phyloP scores from a whole-genome alignment of 2,888 invertebrate genomes.

The Hypolimnas misippus region DNA sequence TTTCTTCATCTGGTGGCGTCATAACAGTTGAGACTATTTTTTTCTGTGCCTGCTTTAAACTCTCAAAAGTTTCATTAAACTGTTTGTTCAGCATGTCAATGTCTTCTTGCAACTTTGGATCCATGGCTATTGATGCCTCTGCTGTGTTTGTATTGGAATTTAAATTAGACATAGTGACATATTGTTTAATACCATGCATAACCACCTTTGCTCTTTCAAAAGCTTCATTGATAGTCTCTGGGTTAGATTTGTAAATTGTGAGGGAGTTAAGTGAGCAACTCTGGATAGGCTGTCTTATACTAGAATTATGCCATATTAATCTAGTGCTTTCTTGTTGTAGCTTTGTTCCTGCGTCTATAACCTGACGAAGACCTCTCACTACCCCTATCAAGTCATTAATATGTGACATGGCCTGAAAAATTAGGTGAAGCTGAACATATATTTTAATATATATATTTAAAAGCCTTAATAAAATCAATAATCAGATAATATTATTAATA shows the following conservation, averaged over 20 bases:
- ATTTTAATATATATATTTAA: background rate
- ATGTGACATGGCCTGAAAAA: constrained; percentile 82
- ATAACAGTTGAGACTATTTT: constrained; percentile 32
- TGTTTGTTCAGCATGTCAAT: constrained; percentile 75
- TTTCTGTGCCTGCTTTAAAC: constrained; percentile 57
- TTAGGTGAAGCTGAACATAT: constrained; percentile 8
- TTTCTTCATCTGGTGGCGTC: constrained; percentile 41
- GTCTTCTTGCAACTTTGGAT: constrained; percentile 63
- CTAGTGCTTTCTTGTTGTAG: constrained; percentile 86
- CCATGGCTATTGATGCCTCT: constrained; percentile 57
- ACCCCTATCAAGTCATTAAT: constrained; percentile 87
- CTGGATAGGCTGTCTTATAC: constrained; percentile 79
- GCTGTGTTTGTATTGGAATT: constrained; percentile 55
- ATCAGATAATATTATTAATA: background rate
- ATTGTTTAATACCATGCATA: constrained; percentile 87
- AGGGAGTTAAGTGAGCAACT: constrained; percentile 65
- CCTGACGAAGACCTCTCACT: constrained; percentile 87
- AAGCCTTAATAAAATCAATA: background rate
- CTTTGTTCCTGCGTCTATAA: constrained; percentile 86
- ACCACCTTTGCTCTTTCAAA: constrained; percentile 88
- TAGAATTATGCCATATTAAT: constrained; percentile 88
- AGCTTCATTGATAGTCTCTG: constrained; percentile 68
- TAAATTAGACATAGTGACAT: constrained; percentile 71
- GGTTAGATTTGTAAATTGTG: constrained; percentile 56
- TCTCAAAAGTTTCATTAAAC: constrained; percentile 74